A percentile compares a stretch with the other conserved stretches of the same genome.
Evolutionary conservation across 2,888 invertebrate species (phyloP).

Genomic region (Leptura quadrifasciata): DNA sequence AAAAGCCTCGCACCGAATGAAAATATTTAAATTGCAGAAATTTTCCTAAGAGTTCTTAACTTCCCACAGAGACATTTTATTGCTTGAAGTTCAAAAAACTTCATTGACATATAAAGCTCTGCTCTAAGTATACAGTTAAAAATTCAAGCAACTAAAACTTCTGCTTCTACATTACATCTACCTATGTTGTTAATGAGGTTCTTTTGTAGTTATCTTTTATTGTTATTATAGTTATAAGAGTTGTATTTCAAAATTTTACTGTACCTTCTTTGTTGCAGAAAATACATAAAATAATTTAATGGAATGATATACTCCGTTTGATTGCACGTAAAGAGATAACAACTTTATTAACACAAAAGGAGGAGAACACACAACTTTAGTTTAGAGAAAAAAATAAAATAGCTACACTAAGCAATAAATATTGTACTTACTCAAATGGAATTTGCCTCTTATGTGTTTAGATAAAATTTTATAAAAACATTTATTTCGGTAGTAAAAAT

Average conservation of each 20-base stretch:
- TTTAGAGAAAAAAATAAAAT: constrained; percentile 39
- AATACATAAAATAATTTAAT: constrained; percentile 38
- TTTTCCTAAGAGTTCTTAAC: background rate
- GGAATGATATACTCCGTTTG: constrained; percentile 39
- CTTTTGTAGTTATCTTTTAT: constrained; percentile 23
- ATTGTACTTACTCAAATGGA: constrained; percentile 47
- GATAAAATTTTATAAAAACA: constrained; percentile 53
- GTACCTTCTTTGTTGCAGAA: constrained; percentile 33
- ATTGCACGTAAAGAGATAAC: constrained; percentile 37
- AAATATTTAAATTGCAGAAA: constrained; percentile 1
- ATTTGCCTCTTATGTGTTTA: constrained; percentile 44
- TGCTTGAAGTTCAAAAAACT: background rate
- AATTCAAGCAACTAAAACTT: constrained; percentile 14
- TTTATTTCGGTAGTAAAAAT: constrained; percentile 50
- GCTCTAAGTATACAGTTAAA: background rate
- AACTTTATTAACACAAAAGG: constrained; percentile 34
- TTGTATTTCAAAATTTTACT: constrained; percentile 37
- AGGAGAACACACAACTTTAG: constrained; percentile 24
- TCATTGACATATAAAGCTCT: background rate
- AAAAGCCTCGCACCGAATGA: background rate
- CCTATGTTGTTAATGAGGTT: constrained; percentile 28
- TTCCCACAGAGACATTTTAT: constrained; percentile 1
- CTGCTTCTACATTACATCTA: constrained; percentile 21
- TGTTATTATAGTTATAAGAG: constrained; percentile 15
- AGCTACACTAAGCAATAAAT: constrained; percentile 49